These are phyloP conservation scores for Babyrousa celebensis DNA, from an alignment of 2,797 vertebrate genomes.

Conservation along the genomic window DNA sequence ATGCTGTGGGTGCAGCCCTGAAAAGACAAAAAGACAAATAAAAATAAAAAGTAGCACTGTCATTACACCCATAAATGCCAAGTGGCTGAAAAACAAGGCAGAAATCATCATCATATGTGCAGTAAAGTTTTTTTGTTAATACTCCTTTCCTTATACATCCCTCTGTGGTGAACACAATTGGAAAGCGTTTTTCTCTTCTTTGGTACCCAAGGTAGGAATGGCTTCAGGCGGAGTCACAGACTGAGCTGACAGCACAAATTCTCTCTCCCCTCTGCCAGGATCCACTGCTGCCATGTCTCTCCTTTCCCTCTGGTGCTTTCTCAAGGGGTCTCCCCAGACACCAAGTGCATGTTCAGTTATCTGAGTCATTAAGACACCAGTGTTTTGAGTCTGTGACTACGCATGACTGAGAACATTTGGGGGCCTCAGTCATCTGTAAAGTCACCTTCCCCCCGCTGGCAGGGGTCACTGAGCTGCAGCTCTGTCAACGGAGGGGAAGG, in stretches of 20 bases:
- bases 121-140: not conserved
- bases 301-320: not conserved
- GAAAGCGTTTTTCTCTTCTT: slow-evolving; percentile 16
- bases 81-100: not conserved
- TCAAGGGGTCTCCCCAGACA: not conserved
- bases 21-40: too few relatives aligned
- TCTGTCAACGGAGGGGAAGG: not conserved
- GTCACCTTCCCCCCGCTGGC: not conserved
- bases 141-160: slow-evolving; percentile 1
- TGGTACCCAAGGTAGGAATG: not conserved
- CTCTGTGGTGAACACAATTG: not conserved
- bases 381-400: not conserved
- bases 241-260: not conserved
- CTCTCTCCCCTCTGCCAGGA: fast-evolving
- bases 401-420: not conserved
- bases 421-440: not conserved
- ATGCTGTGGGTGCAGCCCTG: too few relatives aligned
- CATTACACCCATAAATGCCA: slow-evolving; percentile 27
- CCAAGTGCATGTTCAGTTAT: not conserved
- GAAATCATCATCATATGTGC: not conserved
- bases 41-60: not conserved
- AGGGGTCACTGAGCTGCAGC: not conserved
- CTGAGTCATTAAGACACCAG: not conserved
- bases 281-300: not conserved
- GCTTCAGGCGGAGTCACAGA: not conserved